Evolutionary conservation across 2,113 vertebrate species (phyloP).

Genomic region (Varanus komodoensis): DNA sequence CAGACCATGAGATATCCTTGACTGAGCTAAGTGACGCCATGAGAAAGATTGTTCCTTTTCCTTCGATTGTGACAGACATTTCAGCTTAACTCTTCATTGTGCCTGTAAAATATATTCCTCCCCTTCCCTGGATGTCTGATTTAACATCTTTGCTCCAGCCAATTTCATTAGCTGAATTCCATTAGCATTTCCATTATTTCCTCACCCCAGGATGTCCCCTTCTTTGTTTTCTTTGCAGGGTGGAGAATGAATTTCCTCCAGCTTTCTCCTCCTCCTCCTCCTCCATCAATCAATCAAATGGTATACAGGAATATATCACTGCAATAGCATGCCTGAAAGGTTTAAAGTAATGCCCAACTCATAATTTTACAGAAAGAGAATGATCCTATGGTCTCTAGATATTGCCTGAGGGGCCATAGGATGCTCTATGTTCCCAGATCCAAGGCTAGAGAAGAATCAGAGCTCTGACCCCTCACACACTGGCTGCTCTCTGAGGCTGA

Average conservation of each 20-base stretch:
- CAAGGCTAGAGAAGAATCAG: too few relatives aligned
- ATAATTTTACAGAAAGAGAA: background rate
- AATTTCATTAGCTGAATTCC: conserved; percentile 19
- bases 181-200: conserved; percentile 26
- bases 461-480: too few relatives aligned
- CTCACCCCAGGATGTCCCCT: background rate
- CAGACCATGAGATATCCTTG: background rate
- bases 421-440: too few relatives aligned
- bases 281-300: background rate
- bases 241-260: background rate
- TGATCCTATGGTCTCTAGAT: too few relatives aligned
- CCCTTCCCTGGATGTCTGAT: background rate
- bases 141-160: conserved; percentile 4
- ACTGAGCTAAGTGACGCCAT: too few relatives aligned
- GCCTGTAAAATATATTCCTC: background rate
- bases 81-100: background rate
- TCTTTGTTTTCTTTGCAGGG: background rate
- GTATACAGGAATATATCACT: background rate
- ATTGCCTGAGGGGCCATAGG: too few relatives aligned
- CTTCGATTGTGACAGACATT: background rate
- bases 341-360: background rate
- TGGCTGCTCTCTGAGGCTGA: too few relatives aligned
- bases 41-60: background rate
- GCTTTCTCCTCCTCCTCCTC: too few relatives aligned
- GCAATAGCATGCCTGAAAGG: background rate